A percentile compares a stretch with the other conserved stretches of the same genome.
phyloP scores from a whole-genome alignment of 2,888 invertebrate genomes.

The Lithophane socia region DNA sequence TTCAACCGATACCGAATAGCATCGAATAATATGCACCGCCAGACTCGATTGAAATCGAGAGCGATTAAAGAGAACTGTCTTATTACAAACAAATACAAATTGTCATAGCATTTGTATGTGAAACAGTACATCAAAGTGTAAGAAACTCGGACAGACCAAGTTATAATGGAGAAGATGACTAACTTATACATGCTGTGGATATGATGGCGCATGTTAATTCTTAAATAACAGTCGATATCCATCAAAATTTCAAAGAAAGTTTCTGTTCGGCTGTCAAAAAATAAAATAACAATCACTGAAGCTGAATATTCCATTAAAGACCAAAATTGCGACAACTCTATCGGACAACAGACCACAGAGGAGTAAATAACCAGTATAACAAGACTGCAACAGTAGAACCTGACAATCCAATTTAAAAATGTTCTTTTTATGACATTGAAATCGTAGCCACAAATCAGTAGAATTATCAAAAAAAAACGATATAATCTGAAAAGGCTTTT shows the following conservation, averaged over 20 bases:
- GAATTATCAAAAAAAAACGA: constrained; percentile 71
- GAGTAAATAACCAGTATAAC: constrained; percentile 69
- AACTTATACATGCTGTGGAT: constrained; percentile 67
- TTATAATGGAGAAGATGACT: constrained; percentile 65
- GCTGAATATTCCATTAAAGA: constrained; percentile 78
- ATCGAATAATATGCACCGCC: constrained; percentile 82
- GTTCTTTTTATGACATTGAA: constrained; percentile 72
- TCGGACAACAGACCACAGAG: constrained; percentile 73
- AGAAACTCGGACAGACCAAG: constrained; percentile 75
- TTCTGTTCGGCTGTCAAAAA: constrained; percentile 73
- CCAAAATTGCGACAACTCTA: constrained; percentile 76
- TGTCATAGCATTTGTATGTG: constrained; percentile 69
- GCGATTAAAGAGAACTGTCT: constrained; percentile 78
- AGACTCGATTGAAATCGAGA: constrained; percentile 82
- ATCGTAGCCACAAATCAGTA: constrained; percentile 81
- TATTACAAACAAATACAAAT: constrained; percentile 70
- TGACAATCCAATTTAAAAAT: constrained; percentile 62
- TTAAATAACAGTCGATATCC: constrained; percentile 76
- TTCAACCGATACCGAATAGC: constrained; percentile 79
- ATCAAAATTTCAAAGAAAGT: constrained; percentile 72
- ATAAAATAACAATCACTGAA: constrained; percentile 73
- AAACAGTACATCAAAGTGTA: constrained; percentile 76
- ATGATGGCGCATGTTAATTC: constrained; percentile 75
- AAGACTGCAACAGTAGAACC: constrained; percentile 74
- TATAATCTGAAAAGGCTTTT: constrained; percentile 69